A percentile compares a stretch with the other conserved stretches of the same genome.
phyloP scores from a whole-genome alignment of 2,888 invertebrate genomes.

The Tetropium fuscum region DNA sequence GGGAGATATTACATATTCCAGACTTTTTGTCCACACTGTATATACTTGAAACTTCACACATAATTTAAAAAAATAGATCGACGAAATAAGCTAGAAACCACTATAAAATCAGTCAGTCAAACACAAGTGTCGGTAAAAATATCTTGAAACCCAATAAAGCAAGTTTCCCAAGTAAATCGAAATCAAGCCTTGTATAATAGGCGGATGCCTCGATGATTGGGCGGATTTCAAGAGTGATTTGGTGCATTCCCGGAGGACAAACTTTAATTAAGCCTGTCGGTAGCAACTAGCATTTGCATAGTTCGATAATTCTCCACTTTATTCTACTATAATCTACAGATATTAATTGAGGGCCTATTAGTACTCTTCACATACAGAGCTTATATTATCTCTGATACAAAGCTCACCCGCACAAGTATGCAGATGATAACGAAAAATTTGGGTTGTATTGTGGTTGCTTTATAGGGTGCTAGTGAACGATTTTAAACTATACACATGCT shows the following conservation, averaged over 20 bases:
- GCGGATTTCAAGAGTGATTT: conserved; percentile 19
- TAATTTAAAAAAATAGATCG: too few species aligned
- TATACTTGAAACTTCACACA: too few species aligned
- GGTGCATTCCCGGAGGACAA: conserved; percentile 38
- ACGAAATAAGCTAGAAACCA: too few species aligned
- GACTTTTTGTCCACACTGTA: too few species aligned
- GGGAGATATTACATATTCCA: too few species aligned
- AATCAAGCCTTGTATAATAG: background rate
- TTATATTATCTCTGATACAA: background rate
- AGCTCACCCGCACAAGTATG: too few species aligned
- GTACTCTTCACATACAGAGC: background rate
- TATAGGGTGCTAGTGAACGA: background rate
- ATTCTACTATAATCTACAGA: conserved; percentile 19
- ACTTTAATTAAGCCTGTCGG: conserved; percentile 40
- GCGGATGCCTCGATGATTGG: conserved; percentile 6
- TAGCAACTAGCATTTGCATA: conserved; percentile 43
- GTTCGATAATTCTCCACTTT: conserved; percentile 39
- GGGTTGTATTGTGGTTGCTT: too few species aligned
- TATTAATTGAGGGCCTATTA: conserved; percentile 38
- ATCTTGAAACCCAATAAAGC: background rate
- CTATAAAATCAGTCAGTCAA: too few species aligned
- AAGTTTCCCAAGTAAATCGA: conserved; percentile 14
- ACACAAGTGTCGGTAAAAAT: too few species aligned
- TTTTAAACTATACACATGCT: too few species aligned
- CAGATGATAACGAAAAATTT: too few species aligned